Evolutionary conservation across 2,797 vertebrate genomes (phyloP), one percentile per base, ranked within the genome.

Genomic region (Syncerus caffer): DNA sequence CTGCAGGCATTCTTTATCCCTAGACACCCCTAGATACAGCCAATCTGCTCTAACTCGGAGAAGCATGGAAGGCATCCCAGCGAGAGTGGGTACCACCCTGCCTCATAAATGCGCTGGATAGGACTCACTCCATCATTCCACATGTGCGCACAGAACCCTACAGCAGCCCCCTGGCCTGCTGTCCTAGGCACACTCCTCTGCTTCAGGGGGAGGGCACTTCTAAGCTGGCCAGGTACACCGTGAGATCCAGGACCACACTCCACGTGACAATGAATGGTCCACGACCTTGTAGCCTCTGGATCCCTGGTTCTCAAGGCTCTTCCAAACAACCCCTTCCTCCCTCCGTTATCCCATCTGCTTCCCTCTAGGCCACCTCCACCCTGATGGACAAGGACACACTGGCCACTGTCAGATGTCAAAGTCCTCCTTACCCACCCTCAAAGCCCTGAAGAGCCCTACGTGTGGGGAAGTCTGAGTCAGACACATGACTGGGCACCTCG

Each of bases 221-320:
- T 4, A 42, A 88, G 55, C 80, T 45, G n/a, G 90, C 57, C 92
- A 74, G 14, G 79, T 13, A 51, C 84, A 38, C 60, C 17, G 23
- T 25, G 27, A 89, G 85, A 89, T 82, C 83, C 47, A 60, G 89
- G 83, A 88, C 86, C 64, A 76, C 85, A 62, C 78, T 79, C 64
- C 92, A 93, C 19, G 45, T 47, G 58, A 93, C 45, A 53, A 29
- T n/a, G 93, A 90, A 87, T 29, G 51, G 76, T 88, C 74, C 80
- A 58, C 84, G 19, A 92, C 79, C 29, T 47, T 31, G 16, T 27
- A 50, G 47, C 27, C 10, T 27, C 47, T n/a, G 29, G 90, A 87
- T 85, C 78, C 94, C 87, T 34, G 55, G 86, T 94, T 95, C 93
- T 96, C 78, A 51, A 45, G 17, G 88, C 85, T 92, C 97, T 78